Base-by-base conservation (phyloP, 2,113 vertebrate species). In the Podarcis raffonei region DNA sequence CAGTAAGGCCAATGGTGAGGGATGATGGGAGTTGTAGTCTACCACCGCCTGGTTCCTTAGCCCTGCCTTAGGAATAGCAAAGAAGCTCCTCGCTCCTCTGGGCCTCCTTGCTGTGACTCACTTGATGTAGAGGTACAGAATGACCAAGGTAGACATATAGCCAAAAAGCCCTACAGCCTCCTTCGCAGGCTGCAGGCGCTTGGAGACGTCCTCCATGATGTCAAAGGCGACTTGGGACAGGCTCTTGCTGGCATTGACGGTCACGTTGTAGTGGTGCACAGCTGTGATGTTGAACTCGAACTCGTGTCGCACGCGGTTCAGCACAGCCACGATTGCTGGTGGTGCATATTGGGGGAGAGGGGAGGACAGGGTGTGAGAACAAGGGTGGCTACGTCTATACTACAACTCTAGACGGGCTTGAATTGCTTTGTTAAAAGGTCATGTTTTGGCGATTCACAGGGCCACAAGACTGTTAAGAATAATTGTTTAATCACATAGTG, bases 271-370 rank as follows among this genome's bases (percentile, higher is more conserved):
- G 75, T 90, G 90, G 69, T 97, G 95, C 0, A 93, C 83, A 1
- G 96, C 93, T 0, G 98, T 96, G 74, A 99, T 85, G 93, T 98
- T 98, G 96, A 99, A 99, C 48, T 98, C 97, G 25, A 99, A 99
- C 95, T 99, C 97, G 0, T 1, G 85, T 1, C 97, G 98, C 78
- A 99, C 87, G 0, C 91, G 95, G 39, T 96, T 77, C 27, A 99
- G 91, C 4, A 93, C 0, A 0, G 91, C 81, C 0, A 91, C 84
- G 1, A 97, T 74, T 1, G 98, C 98, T 99, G 92, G 0, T 11
- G 57, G 30, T 3, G 39, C 48, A 89, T n/a, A 5, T 0, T 1
- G 25, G 62, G 30, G n/a, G 3, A 42, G 25, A 16, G 18, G 0
- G 1, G 35, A 0, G 1, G 0, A 1, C 0, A 0, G 1, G 0